Base-by-base conservation (phyloP, 2,888 invertebrate species). In the Epirrita christyi region DNA sequence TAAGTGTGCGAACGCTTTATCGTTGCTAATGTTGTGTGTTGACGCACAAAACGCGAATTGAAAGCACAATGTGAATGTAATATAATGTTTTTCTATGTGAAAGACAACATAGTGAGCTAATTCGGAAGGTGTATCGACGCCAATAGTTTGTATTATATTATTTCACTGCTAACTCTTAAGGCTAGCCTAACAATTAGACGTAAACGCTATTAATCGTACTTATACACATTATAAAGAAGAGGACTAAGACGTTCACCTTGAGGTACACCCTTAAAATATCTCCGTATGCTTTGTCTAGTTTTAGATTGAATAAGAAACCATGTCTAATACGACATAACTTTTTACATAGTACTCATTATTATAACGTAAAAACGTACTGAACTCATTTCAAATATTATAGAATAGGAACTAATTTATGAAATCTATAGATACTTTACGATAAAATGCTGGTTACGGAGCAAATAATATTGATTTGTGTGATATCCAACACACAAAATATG, bases 81-180 rank as follows among this genome's bases (percentile, higher is more conserved):
- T 87, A 81, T 81, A 84, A 80, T 73, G 64, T 73, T 73, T 78
- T 76, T 86, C 79, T 80, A 83, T 82, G 82, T 84, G 90, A 88
- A 90, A 90, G 90, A 90, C 89, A 86, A 78, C 84, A 85, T 86
- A 90, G 90, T 90, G 90, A 90, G 90, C 83, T 78, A 81, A 76
- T 80, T 80, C 73, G 70, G 67, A 72, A 64, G 80, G 78, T 50
- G 63, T 52, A 53, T 66, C 60, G 43, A 49, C 75, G 83, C 81
- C 83, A 61, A 63, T 86, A 86, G 81, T 77, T 66, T 81, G 78
- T 72, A 73, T 72, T 47, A 38, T 68, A 65, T 72, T 74, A 76
- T 76, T 72, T 76, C 76, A 70, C 73, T 62, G 75, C 75, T 78
- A 72, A 71, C 62, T 68, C 67, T 50, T 70, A 73, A 55, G 70